Conservation (phyloP, 2,113 vertebrate species). For the Colaptes auratus region DNA sequence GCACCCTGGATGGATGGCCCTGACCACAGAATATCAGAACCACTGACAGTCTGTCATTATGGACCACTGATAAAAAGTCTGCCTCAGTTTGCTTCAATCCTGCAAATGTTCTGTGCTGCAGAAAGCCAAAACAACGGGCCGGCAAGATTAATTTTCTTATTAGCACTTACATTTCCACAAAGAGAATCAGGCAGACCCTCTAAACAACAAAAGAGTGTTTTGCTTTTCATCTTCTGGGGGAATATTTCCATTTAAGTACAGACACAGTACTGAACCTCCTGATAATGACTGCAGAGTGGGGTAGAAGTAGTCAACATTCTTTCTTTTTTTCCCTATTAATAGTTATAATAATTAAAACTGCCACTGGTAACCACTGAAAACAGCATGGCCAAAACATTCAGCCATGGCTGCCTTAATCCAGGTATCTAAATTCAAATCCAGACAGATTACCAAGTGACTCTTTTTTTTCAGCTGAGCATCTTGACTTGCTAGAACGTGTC, state of each 20-base stretch:
- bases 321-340: neutral
- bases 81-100: neutral
- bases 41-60: neutral
- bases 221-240: neutral
- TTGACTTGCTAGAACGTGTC: neutral
- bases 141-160: neutral
- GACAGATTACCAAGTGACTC: neutral
- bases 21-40: neutral
- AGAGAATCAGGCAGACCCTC: neutral
- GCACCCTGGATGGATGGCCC: neutral
- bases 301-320: neutral
- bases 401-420: neutral
- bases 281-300: neutral
- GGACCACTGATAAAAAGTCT: neutral
- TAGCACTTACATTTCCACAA: neutral
- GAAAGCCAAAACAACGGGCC: neutral
- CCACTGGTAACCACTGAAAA: conserved; percentile 11
- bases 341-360: conserved; percentile 49
- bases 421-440: neutral
- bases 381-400: neutral
- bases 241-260: neutral
- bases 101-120: neutral
- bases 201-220: neutral
- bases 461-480: neutral
- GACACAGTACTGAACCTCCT: neutral